Percentiles rank a stretch among this genome's conserved stretches.
phyloP scores from a whole-genome alignment of 2,888 invertebrate species.

The Drosophila dives region DNA sequence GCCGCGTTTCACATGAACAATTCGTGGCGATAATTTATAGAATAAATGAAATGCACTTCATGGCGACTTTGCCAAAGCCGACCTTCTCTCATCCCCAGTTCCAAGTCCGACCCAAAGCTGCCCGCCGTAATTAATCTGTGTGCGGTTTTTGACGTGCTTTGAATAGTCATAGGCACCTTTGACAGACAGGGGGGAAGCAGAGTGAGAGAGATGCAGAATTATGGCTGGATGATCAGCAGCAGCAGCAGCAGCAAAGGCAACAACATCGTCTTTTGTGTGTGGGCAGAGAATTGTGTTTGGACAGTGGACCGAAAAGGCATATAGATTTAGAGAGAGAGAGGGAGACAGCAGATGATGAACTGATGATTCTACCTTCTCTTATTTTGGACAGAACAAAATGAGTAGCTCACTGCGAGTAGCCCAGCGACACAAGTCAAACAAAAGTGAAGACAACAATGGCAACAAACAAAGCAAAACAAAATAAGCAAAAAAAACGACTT shows the following conservation, averaged over 20 bases:
- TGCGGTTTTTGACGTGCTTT: constrained; percentile 78
- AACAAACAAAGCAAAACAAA: constrained; percentile 25
- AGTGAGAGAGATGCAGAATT: background rate
- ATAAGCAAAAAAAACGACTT: constrained; percentile 49
- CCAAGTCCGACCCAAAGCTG: constrained; percentile 61
- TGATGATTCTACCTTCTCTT: constrained; percentile 31
- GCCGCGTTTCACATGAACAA: constrained; percentile 76
- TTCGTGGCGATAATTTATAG: constrained; percentile 80
- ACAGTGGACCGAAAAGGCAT: constrained; percentile 44
- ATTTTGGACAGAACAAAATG: constrained; percentile 33
- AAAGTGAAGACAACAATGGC: constrained; percentile 37
- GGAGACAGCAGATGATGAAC: constrained; percentile 39
- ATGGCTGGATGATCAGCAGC: constrained; percentile 39
- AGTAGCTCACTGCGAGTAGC: constrained; percentile 47
- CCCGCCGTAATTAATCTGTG: constrained; percentile 69
- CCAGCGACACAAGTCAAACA: constrained; percentile 56
- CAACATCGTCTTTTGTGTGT: constrained; percentile 59
- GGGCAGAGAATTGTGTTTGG: constrained; percentile 50
- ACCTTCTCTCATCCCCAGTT: constrained; percentile 42
- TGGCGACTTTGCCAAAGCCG: constrained; percentile 54
- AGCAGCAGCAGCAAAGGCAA: constrained; percentile 11
- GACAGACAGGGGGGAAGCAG: background rate
- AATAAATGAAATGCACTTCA: constrained; percentile 80
- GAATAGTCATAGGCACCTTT: constrained; percentile 50
- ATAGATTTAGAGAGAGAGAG: background rate